Conservation (phyloP, 2,113 vertebrate species). For the Anseranas semipalmata region DNA sequence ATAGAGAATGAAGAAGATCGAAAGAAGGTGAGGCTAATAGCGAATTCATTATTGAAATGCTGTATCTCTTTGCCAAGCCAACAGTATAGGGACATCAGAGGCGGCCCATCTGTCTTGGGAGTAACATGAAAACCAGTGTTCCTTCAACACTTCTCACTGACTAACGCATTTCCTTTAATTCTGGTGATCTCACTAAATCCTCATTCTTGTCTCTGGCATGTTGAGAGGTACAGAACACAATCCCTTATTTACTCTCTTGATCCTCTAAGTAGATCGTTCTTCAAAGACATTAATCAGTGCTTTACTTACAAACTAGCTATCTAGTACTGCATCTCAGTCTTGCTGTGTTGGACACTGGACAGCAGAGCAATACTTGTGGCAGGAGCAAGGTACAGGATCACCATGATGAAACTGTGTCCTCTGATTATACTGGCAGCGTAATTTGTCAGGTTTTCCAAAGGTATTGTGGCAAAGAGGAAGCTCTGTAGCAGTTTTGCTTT, state of each 20-base stretch:
- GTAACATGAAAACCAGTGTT: neutral
- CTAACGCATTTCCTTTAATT: neutral
- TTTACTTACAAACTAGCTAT: neutral
- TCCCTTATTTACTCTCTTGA: neutral
- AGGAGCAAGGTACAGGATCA: neutral
- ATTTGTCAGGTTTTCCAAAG: too few relatives aligned
- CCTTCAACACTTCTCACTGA: neutral
- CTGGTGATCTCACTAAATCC: neutral
- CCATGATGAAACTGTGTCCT: too few relatives aligned
- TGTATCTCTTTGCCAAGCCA: neutral
- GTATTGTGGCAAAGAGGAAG: neutral
- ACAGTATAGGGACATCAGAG: neutral
- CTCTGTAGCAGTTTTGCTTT: neutral
- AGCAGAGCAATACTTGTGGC: neutral
- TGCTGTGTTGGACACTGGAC: neutral
- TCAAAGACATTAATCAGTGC: neutral
- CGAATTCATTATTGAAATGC: neutral
- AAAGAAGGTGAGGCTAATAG: conserved; percentile 85
- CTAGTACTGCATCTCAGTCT: neutral
- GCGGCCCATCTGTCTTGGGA: neutral
- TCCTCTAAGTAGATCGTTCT: neutral
- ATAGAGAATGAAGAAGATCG: conserved; percentile 98
- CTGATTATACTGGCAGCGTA: too few relatives aligned
- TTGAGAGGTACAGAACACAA: neutral
- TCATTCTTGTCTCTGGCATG: neutral